These are phyloP conservation scores for Hypanus sabinus DNA, from an alignment of 2,113 vertebrate genomes.

Conservation along the genomic window DNA sequence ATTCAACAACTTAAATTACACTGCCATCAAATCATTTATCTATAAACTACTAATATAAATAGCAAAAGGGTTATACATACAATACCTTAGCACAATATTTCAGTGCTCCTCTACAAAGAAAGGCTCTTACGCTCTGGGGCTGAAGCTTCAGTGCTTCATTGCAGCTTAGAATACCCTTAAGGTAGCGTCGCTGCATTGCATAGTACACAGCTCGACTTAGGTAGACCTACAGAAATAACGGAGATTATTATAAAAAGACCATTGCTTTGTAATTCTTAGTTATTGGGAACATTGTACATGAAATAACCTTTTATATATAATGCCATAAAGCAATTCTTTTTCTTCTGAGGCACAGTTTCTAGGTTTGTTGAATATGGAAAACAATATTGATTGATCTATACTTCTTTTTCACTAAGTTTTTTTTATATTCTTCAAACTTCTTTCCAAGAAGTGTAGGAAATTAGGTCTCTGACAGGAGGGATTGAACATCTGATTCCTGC, in stretches of 20 bases:
- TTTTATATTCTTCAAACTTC: too few species aligned
- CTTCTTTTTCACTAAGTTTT: not conserved
- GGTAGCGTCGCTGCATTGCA: slow-evolving; percentile 58
- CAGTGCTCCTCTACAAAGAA: slow-evolving; percentile 62
- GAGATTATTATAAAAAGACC: slow-evolving; percentile 35
- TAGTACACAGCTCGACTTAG: slow-evolving; percentile 62
- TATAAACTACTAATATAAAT: not conserved
- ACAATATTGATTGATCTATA: too few species aligned
- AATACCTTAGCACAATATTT: slow-evolving; percentile 61
- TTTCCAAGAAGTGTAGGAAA: too few species aligned
- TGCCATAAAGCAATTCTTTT: not conserved
- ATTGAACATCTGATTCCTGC: too few species aligned
- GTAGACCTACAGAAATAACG: slow-evolving; percentile 54
- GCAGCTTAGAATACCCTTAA: slow-evolving; percentile 69
- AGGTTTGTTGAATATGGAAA: not conserved
- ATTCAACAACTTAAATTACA: not conserved
- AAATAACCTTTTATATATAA: not conserved
- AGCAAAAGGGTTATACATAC: slow-evolving; percentile 35
- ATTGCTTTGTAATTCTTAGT: slow-evolving; percentile 13
- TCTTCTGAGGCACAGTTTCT: not conserved
- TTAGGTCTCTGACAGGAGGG: too few species aligned
- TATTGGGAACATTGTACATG: not conserved
- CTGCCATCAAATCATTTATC: not conserved
- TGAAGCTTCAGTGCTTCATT: slow-evolving; percentile 62
- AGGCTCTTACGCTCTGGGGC: slow-evolving; percentile 54